A percentile compares a stretch with the other conserved stretches of the same genome.
phyloP scores from a whole-genome alignment of 2,888 invertebrate genomes.

The Masnerella sp. region DNA sequence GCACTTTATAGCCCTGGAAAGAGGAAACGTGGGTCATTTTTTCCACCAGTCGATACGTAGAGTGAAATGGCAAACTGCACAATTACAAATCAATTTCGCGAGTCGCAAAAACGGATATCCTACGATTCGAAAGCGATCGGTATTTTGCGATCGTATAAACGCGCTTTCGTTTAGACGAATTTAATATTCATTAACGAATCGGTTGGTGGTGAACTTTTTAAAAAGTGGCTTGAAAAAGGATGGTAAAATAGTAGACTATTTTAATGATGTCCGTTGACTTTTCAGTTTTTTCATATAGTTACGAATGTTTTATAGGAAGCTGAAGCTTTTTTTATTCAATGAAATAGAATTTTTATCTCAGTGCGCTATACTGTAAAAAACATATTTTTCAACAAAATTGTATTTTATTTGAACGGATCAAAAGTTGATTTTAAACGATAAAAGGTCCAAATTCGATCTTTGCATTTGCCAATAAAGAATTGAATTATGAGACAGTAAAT shows the following conservation, averaged over 20 bases:
- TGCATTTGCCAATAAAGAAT: too few species aligned
- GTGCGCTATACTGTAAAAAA: too few species aligned
- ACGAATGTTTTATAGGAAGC: too few species aligned
- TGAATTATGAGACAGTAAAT: too few species aligned
- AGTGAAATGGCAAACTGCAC: conserved; percentile 14
- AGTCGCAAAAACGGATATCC: conserved; percentile 9
- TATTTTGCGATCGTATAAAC: neutral
- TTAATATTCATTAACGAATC: conserved; percentile 8
- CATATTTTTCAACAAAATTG: too few species aligned
- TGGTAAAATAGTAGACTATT: neutral
- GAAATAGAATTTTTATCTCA: too few species aligned
- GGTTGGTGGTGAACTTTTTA: neutral
- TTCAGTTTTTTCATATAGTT: neutral
- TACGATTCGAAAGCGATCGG: neutral
- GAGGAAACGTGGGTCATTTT: conserved; percentile 6
- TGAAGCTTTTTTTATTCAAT: too few species aligned
- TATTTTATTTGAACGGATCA: too few species aligned
- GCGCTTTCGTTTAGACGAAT: neutral
- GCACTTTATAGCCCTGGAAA: conserved; percentile 3
- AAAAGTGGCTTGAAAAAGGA: conserved; percentile 1
- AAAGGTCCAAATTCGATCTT: too few species aligned
- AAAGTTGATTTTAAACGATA: too few species aligned
- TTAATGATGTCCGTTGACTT: conserved; percentile 1
- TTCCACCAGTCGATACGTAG: conserved; percentile 2
- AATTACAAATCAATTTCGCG: conserved; percentile 29